Percentiles rank a stretch among this genome's conserved stretches.
Conservation (phyloP, 1,140 invertebrate genomes). For the Scylla paramamosain region DNA sequence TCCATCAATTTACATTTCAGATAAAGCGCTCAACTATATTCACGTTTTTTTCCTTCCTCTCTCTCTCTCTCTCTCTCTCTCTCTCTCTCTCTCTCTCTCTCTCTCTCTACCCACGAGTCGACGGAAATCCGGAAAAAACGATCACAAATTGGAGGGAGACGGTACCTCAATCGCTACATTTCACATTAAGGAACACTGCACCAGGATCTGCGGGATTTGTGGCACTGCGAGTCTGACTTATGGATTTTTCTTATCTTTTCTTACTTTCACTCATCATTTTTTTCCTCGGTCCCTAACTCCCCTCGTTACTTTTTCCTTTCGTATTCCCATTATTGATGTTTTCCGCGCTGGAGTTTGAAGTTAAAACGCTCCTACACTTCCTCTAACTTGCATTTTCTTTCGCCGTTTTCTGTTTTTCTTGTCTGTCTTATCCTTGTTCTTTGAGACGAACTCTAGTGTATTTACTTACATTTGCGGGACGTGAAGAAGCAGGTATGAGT, state of each 20-base stretch:
- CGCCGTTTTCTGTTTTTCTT: background rate
- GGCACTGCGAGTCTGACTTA: background rate
- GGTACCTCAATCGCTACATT: background rate
- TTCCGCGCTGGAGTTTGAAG: too few relatives aligned
- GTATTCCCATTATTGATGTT: too few relatives aligned
- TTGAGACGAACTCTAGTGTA: background rate
- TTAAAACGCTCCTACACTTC: too few relatives aligned
- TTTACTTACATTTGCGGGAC: too few relatives aligned
- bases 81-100: background rate
- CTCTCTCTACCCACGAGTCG: background rate
- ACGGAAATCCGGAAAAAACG: background rate
- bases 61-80: background rate
- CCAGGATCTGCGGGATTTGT: background rate
- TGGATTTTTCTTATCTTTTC: background rate
- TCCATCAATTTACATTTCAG: constrained; percentile 14
- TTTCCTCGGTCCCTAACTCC: background rate
- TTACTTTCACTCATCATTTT: background rate
- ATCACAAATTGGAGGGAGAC: background rate
- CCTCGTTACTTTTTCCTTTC: background rate
- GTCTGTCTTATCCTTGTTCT: background rate
- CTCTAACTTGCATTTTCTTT: background rate
- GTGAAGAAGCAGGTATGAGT: too few relatives aligned
- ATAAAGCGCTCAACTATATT: constrained; percentile 23
- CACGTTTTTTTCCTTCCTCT: background rate
- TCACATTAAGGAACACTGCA: background rate